Conservation (phyloP, 2,797 vertebrate species). For the Myotis pilosus region DNA sequence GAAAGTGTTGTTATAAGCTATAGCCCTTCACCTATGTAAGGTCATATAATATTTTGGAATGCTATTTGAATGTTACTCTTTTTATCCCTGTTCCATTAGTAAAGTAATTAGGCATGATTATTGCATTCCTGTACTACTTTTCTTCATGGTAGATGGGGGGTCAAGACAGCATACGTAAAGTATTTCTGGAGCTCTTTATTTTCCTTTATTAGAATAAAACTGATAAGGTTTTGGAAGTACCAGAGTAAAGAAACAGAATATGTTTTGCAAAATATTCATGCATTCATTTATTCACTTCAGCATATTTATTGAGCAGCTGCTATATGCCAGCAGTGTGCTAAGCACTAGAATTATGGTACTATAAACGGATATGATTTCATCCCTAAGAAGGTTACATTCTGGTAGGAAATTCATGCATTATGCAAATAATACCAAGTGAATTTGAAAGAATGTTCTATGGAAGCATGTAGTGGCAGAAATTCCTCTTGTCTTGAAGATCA, state of each 20-base stretch:
- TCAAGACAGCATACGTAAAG: background rate
- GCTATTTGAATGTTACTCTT: background rate
- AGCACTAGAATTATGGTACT: background rate
- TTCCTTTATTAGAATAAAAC: background rate
- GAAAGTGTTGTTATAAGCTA: background rate
- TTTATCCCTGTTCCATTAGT: background rate
- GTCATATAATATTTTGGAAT: background rate
- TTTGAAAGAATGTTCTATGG: background rate
- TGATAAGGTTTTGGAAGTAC: background rate
- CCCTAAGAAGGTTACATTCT: background rate
- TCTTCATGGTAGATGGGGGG: background rate
- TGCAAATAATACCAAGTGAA: background rate
- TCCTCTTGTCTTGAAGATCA: background rate
- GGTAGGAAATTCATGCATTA: background rate
- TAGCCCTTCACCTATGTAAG: accelerated
- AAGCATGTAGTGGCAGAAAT: background rate
- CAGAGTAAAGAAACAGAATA: background rate
- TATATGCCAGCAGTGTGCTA: background rate
- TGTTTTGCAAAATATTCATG: background rate
- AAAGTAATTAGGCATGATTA: background rate
- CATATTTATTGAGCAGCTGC: conserved; percentile 9
- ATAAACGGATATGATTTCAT: background rate
- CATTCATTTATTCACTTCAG: background rate
- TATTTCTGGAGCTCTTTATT: background rate
- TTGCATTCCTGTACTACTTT: background rate